These are phyloP conservation scores for Drosophila novamexicana DNA, from an alignment of 1,140 invertebrate species.

Conservation along the genomic window DNA sequence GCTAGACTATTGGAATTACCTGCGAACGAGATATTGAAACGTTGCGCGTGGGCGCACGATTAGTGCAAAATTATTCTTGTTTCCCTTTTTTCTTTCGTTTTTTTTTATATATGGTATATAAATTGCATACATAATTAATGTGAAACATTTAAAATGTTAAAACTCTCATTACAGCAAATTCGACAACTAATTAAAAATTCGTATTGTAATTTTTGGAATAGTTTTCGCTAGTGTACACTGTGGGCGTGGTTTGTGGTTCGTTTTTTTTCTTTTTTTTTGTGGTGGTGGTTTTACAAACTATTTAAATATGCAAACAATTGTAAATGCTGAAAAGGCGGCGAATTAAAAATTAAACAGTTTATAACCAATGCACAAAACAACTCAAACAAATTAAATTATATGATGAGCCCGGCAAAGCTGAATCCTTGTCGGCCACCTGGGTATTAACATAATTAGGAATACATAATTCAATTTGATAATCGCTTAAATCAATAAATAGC, in stretches of 20 bases:
- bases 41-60: constrained; percentile 13
- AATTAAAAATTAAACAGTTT: constrained; percentile 59
- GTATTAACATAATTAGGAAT: constrained; percentile 44
- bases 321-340: constrained; percentile 65
- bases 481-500: constrained; percentile 60
- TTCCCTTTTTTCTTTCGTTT: not conserved
- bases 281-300: constrained; percentile 44
- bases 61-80: constrained; percentile 22
- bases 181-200: constrained; percentile 78
- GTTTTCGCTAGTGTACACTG: constrained; percentile 49
- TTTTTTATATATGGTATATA: constrained; percentile 33
- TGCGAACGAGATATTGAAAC: constrained; percentile 63
- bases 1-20: constrained; percentile 88
- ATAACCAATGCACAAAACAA: constrained; percentile 38
- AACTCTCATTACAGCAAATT: constrained; percentile 78
- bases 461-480: constrained; percentile 59
- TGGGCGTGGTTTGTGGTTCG: constrained; percentile 16
- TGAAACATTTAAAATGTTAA: constrained; percentile 69
- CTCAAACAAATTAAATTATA: constrained; percentile 31
- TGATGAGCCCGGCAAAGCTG: not conserved
- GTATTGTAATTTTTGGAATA: constrained; percentile 63
- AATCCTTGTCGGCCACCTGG: not conserved
- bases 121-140: constrained; percentile 57
- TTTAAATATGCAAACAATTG: constrained; percentile 67
- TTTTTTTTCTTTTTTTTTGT: constrained; percentile 36